Conservation (phyloP, 2,797 vertebrate species). For the Etheostoma perlongum region DNA sequence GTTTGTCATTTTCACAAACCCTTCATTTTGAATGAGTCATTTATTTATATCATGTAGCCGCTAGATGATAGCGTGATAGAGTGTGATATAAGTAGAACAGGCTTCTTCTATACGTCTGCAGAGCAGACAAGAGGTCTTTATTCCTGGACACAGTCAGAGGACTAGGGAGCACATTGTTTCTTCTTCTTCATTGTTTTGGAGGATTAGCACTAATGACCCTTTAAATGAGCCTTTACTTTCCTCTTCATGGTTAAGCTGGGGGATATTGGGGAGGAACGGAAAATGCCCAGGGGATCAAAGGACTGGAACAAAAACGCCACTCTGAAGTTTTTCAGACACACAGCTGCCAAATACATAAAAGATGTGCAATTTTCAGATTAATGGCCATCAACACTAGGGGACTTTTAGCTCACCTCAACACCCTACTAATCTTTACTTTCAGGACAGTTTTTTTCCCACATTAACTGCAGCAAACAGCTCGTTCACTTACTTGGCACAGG, state of each 20-base stretch:
- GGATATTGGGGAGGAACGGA: conserved; percentile 69
- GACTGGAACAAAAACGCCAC: conserved; percentile 84
- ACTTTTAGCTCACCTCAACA: conserved; percentile 77
- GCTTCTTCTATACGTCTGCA: conserved; percentile 53
- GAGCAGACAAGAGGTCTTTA: conserved; percentile 72
- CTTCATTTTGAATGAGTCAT: conserved; percentile 49
- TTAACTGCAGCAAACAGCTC: conserved; percentile 55
- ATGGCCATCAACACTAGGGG: conserved; percentile 76
- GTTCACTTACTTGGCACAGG: conserved; percentile 56
- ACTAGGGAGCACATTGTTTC: conserved; percentile 75
- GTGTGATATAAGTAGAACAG: conserved; percentile 49
- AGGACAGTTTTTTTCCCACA: conserved; percentile 62
- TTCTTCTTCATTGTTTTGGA: conserved; percentile 78
- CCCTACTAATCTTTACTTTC: conserved; percentile 76
- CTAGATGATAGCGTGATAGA: too few species aligned
- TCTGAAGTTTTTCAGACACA: conserved; percentile 74
- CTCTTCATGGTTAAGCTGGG: conserved; percentile 72
- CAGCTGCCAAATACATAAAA: conserved; percentile 83
- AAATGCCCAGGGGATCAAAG: conserved; percentile 82
- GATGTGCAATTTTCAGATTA: conserved; percentile 87
- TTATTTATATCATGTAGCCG: conserved; percentile 45
- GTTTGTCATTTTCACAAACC: conserved; percentile 52
- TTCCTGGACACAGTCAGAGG: conserved; percentile 56
- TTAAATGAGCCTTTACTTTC: conserved; percentile 84
- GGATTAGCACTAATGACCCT: conserved; percentile 86